Evolutionary conservation across 2,888 invertebrate genomes (phyloP).

Genomic region (Cancer borealis): DNA sequence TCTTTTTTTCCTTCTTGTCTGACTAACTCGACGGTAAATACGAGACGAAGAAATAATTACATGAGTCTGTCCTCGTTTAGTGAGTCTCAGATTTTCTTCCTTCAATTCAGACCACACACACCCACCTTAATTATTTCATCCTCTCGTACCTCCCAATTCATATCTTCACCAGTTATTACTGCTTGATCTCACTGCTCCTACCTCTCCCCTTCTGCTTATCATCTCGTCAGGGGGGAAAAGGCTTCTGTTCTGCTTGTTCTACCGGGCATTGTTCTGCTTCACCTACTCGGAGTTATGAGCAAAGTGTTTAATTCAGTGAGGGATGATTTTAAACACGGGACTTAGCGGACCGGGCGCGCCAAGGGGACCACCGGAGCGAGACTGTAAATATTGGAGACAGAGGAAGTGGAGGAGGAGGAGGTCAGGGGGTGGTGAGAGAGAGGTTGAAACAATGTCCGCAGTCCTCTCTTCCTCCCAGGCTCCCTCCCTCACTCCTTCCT

Average conservation of each 20-base stretch:
- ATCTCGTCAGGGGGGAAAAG: neutral
- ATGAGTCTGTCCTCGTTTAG: conserved; percentile 33
- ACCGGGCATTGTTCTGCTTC: neutral
- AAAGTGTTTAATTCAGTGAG: neutral
- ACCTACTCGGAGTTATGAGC: conserved; percentile 14
- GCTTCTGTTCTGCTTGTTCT: conserved; percentile 33
- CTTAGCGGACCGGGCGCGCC: conserved; percentile 16
- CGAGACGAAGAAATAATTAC: conserved; percentile 35
- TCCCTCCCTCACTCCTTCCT: neutral
- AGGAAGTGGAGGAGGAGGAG: conserved; percentile 43
- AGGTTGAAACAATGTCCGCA: conserved; percentile 43
- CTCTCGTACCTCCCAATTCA: neutral
- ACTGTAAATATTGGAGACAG: conserved; percentile 43
- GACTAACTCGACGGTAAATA: conserved; percentile 14
- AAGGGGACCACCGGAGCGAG: conserved; percentile 41
- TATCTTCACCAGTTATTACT: neutral
- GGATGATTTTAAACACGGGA: neutral
- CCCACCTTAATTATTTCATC: neutral
- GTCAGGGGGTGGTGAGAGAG: conserved; percentile 38
- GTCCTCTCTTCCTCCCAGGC: neutral
- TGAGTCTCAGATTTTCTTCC: neutral
- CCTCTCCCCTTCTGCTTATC: neutral
- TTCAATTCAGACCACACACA: neutral
- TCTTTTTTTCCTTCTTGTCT: neutral
- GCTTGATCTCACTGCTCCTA: neutral